Conservation (phyloP, 2,888 invertebrate genomes). For the Deilephila elpenor region DNA sequence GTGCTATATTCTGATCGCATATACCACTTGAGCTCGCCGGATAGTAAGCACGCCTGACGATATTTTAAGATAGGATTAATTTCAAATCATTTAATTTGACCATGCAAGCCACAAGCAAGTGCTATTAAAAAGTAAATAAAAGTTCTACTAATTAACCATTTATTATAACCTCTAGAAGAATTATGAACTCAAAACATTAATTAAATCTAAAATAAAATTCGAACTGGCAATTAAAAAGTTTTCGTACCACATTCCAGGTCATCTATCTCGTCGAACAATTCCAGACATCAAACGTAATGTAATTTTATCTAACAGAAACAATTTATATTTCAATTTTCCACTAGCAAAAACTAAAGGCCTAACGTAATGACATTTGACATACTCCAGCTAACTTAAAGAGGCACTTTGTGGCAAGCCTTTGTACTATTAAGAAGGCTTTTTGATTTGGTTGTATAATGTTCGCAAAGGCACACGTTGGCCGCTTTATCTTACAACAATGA, state of each 20-base stretch:
- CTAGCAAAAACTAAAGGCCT: neutral
- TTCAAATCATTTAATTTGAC: no score
- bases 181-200: neutral
- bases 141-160: no score
- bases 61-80: no score
- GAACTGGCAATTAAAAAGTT: neutral
- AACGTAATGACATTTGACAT: neutral
- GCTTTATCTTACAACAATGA: neutral
- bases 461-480: neutral
- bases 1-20: no score
- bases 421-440: neutral
- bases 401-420: neutral
- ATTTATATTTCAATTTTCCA: conserved; percentile 6
- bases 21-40: no score
- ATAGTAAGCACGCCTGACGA: no score
- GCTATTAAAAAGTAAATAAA: no score
- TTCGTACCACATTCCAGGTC: neutral
- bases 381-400: neutral
- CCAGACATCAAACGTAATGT: neutral
- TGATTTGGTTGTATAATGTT: neutral
- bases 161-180: neutral
- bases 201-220: conserved; percentile 14
- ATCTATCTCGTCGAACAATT: neutral
- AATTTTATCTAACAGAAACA: neutral
- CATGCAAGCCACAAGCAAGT: no score